Evolutionary conservation across 2,113 vertebrate species (phyloP).

Genomic region (Hystrix brachyura): DNA sequence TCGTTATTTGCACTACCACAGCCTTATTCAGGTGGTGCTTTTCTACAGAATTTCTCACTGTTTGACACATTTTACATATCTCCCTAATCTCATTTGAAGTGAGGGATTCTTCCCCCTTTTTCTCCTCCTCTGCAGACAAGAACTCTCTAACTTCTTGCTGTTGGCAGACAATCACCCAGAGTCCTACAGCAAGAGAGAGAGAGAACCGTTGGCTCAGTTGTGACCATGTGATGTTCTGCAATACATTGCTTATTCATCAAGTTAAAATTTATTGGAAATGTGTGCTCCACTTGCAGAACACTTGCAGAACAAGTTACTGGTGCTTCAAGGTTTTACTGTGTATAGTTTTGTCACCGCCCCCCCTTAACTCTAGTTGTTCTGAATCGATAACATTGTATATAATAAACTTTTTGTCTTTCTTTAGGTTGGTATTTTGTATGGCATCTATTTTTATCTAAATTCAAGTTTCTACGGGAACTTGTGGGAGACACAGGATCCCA

Average conservation of each 20-base stretch:
- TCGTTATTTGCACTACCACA: not conserved
- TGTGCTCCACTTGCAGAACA: not conserved
- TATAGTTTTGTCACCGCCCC: not conserved
- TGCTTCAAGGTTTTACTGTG: not conserved
- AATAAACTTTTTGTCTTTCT: slow-evolving; percentile 74
- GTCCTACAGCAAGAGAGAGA: not conserved
- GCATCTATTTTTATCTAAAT: slow-evolving; percentile 99
- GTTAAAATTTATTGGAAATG: not conserved
- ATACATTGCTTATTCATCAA: not conserved
- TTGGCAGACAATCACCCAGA: not conserved
- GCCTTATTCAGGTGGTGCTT: not conserved
- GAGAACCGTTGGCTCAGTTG: not conserved
- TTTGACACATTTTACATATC: not conserved
- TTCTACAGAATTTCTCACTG: not conserved
- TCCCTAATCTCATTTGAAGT: not conserved
- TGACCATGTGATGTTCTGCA: not conserved
- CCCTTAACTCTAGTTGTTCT: not conserved
- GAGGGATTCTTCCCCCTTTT: not conserved
- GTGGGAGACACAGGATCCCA: slow-evolving; percentile 95
- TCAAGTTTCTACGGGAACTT: slow-evolving; percentile 98
- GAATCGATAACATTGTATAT: not conserved
- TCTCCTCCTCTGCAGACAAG: not conserved
- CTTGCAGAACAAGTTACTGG: not conserved
- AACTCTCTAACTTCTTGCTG: not conserved
- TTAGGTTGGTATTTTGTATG: slow-evolving; percentile 99